Percentiles rank a stretch among this genome's conserved stretches.
Evolutionary conservation across 2,888 invertebrate genomes (phyloP).

Genomic region (Limenitis camilla): DNA sequence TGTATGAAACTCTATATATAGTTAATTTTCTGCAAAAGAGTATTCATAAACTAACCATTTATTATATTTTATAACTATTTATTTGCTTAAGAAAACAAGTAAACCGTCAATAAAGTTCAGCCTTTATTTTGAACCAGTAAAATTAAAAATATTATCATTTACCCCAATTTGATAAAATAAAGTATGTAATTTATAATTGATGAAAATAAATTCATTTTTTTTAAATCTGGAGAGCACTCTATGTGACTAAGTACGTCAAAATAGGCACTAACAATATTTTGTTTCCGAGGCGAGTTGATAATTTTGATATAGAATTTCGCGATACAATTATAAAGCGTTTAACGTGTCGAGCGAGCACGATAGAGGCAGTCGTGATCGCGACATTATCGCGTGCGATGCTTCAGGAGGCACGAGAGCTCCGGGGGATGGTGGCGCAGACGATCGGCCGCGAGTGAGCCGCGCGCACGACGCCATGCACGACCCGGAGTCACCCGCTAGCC

Average conservation of each 20-base stretch:
- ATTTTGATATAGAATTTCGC: conserved; percentile 67
- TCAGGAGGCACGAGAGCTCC: conserved; percentile 57
- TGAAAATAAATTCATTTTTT: no score
- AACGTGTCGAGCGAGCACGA: conserved; percentile 57
- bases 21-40: no score
- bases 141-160: no score
- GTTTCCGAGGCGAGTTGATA: conserved; percentile 66
- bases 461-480: conserved; percentile 62
- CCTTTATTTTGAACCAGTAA: no score
- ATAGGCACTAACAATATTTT: conserved; percentile 57
- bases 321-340: conserved; percentile 70
- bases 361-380: conserved; percentile 66
- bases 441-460: conserved; percentile 42
- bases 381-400: conserved; percentile 71
- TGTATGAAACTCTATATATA: no score
- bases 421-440: conserved; percentile 58
- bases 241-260: conserved; percentile 46
- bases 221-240: conserved; percentile 36
- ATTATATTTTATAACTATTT: no score
- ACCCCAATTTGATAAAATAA: no score
- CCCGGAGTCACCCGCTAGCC: conserved; percentile 66
- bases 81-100: no score
- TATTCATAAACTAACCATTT: no score
- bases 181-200: no score
- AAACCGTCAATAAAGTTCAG: no score